Percentiles rank a stretch among this genome's conserved stretches.
Conservation (phyloP, 2,888 invertebrate species). For the Troglohyphantes excavatus region DNA sequence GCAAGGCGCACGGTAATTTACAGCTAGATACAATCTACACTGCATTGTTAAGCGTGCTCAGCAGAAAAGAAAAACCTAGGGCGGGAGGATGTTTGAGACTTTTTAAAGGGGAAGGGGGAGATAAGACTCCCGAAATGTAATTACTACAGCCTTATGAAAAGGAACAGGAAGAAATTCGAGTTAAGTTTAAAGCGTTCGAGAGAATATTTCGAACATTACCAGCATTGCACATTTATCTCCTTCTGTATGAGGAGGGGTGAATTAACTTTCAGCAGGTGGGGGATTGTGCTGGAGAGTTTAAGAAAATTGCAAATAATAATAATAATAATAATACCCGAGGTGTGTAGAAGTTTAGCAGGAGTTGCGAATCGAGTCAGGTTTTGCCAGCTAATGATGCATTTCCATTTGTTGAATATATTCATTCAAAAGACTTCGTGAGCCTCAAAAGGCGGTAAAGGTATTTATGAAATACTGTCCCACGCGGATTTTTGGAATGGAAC, state of each 20-base stretch:
- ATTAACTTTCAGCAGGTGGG: not conserved
- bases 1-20: conserved; percentile 63
- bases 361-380: not conserved
- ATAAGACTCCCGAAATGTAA: conserved; percentile 71
- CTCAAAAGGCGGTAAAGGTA: not conserved
- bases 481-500: too few species aligned
- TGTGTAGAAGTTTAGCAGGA: not conserved
- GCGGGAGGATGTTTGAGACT: conserved; percentile 48
- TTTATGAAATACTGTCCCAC: too few species aligned
- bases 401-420: not conserved
- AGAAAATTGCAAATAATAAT: not conserved
- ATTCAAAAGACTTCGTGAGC: not conserved
- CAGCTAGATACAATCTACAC: conserved; percentile 74
- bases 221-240: conserved; percentile 57
- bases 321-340: conserved; percentile 8
- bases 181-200: conserved; percentile 65
- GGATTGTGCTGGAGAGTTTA: not conserved
- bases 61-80: conserved; percentile 37
- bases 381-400: not conserved
- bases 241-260: not conserved
- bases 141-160: conserved; percentile 49
- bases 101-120: conserved; percentile 52
- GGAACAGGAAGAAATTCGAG: conserved; percentile 65
- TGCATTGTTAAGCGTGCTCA: not conserved
- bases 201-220: conserved; percentile 63